Conservation (phyloP, 1,140 invertebrate species). For the Geopemphigus sp. region DNA sequence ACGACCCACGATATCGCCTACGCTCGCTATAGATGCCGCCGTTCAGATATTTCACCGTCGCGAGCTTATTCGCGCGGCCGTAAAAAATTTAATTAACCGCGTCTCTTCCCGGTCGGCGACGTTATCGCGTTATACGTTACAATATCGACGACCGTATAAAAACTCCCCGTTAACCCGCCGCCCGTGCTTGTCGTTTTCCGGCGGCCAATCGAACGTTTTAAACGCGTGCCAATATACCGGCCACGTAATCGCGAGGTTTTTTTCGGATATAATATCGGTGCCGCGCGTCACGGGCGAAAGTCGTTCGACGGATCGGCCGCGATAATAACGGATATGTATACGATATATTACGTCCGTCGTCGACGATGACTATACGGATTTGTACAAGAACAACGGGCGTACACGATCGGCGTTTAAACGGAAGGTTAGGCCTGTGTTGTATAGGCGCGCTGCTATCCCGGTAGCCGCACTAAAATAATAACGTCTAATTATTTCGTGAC, state of each 20-base stretch:
- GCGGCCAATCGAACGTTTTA: no score
- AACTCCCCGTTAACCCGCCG: no score
- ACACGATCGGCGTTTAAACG: neutral
- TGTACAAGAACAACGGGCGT: neutral
- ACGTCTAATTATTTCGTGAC: conserved; percentile 47
- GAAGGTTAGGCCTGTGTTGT: neutral
- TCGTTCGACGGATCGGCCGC: no score
- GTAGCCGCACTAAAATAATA: neutral
- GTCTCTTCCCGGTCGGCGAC: no score
- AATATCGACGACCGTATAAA: no score
- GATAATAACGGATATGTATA: neutral
- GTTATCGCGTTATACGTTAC: no score
- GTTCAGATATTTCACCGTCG: conserved; percentile 23
- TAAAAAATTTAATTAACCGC: conserved; percentile 25
- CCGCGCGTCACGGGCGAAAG: neutral
- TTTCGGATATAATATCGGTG: no score
- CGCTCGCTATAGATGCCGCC: conserved; percentile 29
- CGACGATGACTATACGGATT: neutral
- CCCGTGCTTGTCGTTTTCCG: no score
- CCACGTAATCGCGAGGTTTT: no score
- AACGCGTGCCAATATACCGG: no score
- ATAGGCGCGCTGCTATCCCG: neutral
- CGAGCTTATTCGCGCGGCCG: neutral
- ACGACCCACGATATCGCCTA: conserved; percentile 27
- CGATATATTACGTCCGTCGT: neutral